A percentile compares a stretch with the other conserved stretches of the same genome.
Conservation (phyloP, 2,113 vertebrate species). For the Phalacrocorax aristotelis region DNA sequence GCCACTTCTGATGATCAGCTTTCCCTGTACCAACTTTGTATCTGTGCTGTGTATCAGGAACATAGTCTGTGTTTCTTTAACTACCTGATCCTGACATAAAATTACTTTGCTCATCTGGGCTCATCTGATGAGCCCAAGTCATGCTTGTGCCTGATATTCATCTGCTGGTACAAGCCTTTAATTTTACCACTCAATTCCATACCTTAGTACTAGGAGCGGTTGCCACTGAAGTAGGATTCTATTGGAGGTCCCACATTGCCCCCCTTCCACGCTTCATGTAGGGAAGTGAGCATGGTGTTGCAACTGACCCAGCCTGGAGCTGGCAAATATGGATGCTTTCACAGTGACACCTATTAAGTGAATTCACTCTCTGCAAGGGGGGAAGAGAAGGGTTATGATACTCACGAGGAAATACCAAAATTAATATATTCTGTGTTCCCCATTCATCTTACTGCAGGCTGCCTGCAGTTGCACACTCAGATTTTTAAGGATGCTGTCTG, state of each 20-base stretch:
- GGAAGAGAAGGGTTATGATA: neutral
- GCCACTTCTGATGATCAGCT: neutral
- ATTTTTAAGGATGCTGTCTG: neutral
- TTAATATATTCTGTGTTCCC: neutral
- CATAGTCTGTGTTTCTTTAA: neutral
- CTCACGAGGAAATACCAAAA: neutral
- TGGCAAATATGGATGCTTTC: neutral
- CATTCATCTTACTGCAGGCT: neutral
- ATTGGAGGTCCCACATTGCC: neutral
- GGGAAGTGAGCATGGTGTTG: neutral
- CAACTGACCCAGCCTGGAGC: neutral
- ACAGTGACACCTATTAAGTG: neutral
- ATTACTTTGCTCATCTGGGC: neutral
- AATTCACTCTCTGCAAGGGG: neutral
- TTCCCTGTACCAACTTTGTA: neutral
- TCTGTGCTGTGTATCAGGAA: neutral
- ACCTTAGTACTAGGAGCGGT: neutral
- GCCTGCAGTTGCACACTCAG: fast-evolving
- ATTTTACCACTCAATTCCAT: fast-evolving
- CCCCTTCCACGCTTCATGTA: neutral
- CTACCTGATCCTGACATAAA: neutral
- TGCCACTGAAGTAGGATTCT: neutral
- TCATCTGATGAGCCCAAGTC: neutral
- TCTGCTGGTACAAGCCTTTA: neutral
- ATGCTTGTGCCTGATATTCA: neutral